phyloP scores from a whole-genome alignment of 1,140 invertebrate genomes.

The Drosophila truncata region DNA sequence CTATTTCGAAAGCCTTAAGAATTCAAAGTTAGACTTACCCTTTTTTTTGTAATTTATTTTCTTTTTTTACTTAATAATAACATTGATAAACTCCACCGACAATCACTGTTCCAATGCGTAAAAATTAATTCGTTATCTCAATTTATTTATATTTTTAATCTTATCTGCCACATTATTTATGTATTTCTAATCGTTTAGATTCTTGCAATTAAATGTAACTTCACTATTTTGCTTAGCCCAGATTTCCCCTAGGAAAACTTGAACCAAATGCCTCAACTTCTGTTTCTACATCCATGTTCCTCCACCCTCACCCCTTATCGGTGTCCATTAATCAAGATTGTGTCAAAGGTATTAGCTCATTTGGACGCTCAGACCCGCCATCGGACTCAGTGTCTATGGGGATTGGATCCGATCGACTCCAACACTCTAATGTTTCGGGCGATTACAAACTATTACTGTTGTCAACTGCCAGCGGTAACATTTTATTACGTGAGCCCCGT shows the following conservation, averaged over 20 bases:
- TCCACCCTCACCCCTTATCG: slow-evolving; percentile 30
- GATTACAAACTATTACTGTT: slow-evolving; percentile 49
- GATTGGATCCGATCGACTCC: slow-evolving; percentile 16
- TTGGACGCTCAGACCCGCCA: slow-evolving; percentile 20
- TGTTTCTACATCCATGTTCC: background rate
- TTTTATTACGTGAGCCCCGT: slow-evolving; percentile 24
- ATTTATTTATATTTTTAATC: slow-evolving; percentile 1
- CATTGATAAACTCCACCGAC: background rate
- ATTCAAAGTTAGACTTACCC: background rate
- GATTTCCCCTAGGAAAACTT: slow-evolving; percentile 29
- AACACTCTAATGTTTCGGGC: slow-evolving; percentile 15
- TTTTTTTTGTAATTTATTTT: background rate
- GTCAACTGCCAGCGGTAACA: slow-evolving; percentile 34
- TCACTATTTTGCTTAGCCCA: slow-evolving; percentile 14
- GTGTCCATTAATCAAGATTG: slow-evolving; percentile 58
- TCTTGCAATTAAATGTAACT: slow-evolving; percentile 37
- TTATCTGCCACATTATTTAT: slow-evolving; percentile 36
- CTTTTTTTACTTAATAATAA: background rate
- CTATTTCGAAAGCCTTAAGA: no score
- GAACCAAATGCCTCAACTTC: slow-evolving; percentile 14
- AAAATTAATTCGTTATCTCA: background rate
- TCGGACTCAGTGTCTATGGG: slow-evolving; percentile 37
- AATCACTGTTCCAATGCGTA: background rate
- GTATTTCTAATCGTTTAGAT: slow-evolving; percentile 28
- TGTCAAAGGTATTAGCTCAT: slow-evolving; percentile 60